Evolutionary conservation across 53 echinoderm and acorn worm genomes (phyloP).

Genomic region (Henricia sp.): DNA sequence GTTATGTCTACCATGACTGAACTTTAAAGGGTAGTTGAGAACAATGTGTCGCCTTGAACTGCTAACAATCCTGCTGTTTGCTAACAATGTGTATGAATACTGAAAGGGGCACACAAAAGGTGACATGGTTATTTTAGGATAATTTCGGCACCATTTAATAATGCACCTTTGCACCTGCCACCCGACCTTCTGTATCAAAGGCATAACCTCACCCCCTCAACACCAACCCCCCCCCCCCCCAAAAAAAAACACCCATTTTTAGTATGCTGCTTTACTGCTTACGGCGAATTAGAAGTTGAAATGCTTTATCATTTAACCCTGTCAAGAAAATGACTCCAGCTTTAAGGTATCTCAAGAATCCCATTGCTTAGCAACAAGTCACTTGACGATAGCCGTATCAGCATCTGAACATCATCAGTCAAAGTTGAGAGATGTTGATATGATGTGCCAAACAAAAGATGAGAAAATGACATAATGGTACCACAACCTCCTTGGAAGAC

Average conservation of each 20-base stretch:
- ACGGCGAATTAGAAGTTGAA: no score
- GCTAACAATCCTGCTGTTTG: no score
- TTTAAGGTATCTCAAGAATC: constrained; percentile 32
- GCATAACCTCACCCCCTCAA: neutral
- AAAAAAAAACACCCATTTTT: neutral
- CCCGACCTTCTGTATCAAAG: neutral
- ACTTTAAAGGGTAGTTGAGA: neutral
- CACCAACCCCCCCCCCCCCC: neutral
- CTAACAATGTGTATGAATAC: no score
- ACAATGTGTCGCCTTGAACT: no score
- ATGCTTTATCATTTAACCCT: no score
- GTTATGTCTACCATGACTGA: constrained; percentile 12
- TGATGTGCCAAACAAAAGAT: neutral
- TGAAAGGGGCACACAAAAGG: no score
- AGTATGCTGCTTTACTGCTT: no score
- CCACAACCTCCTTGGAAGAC: constrained; percentile 4
- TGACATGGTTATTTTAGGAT: no score
- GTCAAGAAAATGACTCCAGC: no score
- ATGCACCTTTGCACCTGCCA: neutral
- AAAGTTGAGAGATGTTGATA: neutral
- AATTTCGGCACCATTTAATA: no score
- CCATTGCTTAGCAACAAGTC: constrained; percentile 20
- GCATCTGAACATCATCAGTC: constrained; percentile 22
- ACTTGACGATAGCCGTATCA: constrained; percentile 1
- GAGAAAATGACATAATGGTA: neutral